Evolutionary conservation across 2,797 vertebrate genomes (phyloP), one percentile per base, ranked within the genome.

Genomic region (Rachycentron canadum): DNA sequence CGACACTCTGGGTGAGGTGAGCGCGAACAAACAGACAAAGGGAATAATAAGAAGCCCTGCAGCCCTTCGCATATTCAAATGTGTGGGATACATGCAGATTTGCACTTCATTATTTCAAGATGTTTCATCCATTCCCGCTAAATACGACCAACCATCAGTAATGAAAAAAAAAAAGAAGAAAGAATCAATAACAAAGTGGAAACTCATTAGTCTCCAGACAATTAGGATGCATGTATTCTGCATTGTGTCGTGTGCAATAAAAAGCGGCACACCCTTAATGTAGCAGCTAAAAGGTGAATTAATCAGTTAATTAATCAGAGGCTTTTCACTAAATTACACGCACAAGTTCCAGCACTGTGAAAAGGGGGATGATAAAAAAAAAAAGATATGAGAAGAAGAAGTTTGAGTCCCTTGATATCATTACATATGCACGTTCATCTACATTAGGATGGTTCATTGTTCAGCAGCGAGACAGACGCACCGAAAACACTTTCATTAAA

Each of bases 71-170:
- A 70, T 73, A 89, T 85, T 86, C 70, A 87, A 88, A 86, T 85
- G 76, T 86, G 75, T 8, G 32, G 67, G 62, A 60, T 72, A 62
- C 85, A 85, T 82, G 81, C 75, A 86, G 82, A 89, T 88, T 79
- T 83, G 67, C 61, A 70, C 78, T 89, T 88, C 78, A 81, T 88
- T 87, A 84, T 86, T 86, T 78, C 69, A 86, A 86, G 89, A 81
- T 17, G 56, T 55, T 86, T 30, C 8, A 26, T 66, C 67, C 60
- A 11, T 25, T 72, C 75, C 76, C 45, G 11, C 25, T 59, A 70
- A 84, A 81, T 69, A 78, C 26, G 9, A 78, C 34, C 69, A 60
- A 66, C 77, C 74, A 49, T 77, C 68, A 73, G 73, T n/a, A n/a
- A n/a, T n/a, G 45, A 25, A 3, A 25, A 62, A 72, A 65, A 53